Base-by-base conservation (phyloP, 1,140 invertebrate genomes). In the Cepaea nemoralis region DNA sequence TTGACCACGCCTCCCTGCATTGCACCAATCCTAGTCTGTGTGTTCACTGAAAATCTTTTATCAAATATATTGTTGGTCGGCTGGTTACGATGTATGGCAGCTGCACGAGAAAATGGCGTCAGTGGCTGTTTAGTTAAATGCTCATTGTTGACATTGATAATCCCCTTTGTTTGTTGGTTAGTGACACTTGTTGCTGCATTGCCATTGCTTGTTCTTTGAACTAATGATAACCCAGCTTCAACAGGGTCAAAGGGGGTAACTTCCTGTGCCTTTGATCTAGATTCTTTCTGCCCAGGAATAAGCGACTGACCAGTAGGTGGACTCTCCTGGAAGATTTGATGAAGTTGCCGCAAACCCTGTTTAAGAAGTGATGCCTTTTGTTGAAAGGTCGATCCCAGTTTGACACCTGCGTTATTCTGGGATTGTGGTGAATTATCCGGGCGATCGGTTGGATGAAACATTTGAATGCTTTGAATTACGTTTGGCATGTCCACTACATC, bases 31-130 rank as follows among this genome's bases (percentile, higher is more conserved):
- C 50, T n/a, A 55, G 50, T 24, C n/a, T 14, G 50, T 22, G n/a
- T n/a, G 50, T 5, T 55, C 14, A 10, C 16, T 45, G 6, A 22
- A 24, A 55, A 55, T 55, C 50, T n/a, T n/a, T 55, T 55, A n/a
- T 55, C 50, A n/a, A 55, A 55, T 12, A 55, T 48, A 19, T 31
- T 31, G 24, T 76, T 59, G 2, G 24, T 16, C 24, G 50, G 74
- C n/a, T 76, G 74, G 45, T 76, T 76, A 12, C 10, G 74, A 37
- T 76, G 74, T 31, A 76, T 76, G 6, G 74, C 16, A n/a, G 74
- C 74, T 10, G 74, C 74, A 1, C 45, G 12, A 35, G 74, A 76
- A 59, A 55, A 76, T 1, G 74, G 40, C 10, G 48, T 27, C 35
- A 39, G 70, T 24, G 33, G 70, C 24, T 42, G 37, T 40, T 35